Evolutionary conservation across 2,113 vertebrate species (phyloP).

Genomic region (Gallinago media): DNA sequence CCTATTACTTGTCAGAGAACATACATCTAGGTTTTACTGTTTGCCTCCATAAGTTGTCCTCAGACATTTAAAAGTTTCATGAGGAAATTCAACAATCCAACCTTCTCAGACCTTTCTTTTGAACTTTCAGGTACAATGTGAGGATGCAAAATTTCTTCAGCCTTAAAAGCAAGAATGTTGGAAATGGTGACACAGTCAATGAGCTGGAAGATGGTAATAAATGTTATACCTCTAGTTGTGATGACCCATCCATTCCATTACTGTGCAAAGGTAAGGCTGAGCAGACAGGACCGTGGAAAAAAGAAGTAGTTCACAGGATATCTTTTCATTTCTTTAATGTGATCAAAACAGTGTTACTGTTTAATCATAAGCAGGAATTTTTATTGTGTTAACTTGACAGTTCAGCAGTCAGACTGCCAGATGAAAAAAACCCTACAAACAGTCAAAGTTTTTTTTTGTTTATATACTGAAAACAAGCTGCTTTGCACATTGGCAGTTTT

Average conservation of each 20-base stretch:
- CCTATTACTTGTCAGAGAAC: not conserved
- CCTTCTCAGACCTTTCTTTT: conserved; percentile 24
- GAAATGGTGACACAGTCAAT: conserved; percentile 89
- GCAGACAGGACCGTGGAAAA: conserved; percentile 87
- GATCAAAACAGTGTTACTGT: not conserved
- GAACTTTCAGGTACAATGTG: conserved; percentile 86
- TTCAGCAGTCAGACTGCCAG: not conserved
- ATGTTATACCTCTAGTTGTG: conserved; percentile 83
- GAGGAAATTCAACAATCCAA: not conserved
- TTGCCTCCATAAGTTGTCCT: not conserved
- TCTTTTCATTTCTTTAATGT: not conserved
- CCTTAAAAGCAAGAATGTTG: conserved; percentile 85
- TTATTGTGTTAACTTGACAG: not conserved
- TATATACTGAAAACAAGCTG: not conserved
- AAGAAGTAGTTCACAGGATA: not conserved
- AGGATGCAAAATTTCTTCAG: conserved; percentile 87
- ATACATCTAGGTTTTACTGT: not conserved
- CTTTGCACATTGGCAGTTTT: not conserved
- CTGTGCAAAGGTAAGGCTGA: conserved; percentile 94
- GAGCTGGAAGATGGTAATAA: conserved; percentile 97
- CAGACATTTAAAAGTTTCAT: not conserved
- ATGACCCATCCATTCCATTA: conserved; percentile 89
- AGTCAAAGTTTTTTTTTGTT: not conserved
- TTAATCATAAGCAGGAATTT: not conserved
- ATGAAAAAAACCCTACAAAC: not conserved